A percentile compares a stretch with the other conserved stretches of the same genome.
phyloP scores from a whole-genome alignment of 2,888 invertebrate species.

The Diloba caeruleocephala region DNA sequence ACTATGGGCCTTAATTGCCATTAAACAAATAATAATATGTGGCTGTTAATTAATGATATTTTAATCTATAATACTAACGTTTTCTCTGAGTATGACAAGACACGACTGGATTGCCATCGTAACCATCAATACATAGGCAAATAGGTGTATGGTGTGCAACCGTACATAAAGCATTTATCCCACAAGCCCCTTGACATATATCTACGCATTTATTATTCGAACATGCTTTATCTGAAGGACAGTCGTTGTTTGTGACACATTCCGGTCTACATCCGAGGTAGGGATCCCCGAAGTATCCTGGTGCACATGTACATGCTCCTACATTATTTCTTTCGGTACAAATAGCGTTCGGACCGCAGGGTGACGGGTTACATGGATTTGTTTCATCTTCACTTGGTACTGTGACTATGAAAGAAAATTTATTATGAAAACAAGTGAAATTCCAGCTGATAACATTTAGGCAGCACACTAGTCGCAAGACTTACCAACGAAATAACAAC shows the following conservation, averaged over 20 bases:
- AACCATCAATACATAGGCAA: conserved; percentile 94
- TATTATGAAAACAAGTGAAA: conserved; percentile 1
- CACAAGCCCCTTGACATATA: conserved; percentile 95
- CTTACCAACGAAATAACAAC: conserved; percentile 89
- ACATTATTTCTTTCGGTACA: conserved; percentile 95
- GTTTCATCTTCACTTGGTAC: conserved; percentile 90
- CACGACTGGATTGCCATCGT: conserved; percentile 93
- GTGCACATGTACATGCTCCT: conserved; percentile 94
- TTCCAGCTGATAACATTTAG: neutral
- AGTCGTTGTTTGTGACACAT: conserved; percentile 95
- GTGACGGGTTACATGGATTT: conserved; percentile 95
- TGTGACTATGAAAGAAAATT: conserved; percentile 76
- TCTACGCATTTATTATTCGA: conserved; percentile 95
- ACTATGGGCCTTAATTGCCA: too few relatives aligned
- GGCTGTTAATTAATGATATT: too few relatives aligned
- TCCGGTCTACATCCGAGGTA: conserved; percentile 95
- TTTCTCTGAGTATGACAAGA: conserved; percentile 85
- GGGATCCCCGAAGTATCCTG: conserved; percentile 96
- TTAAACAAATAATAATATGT: too few relatives aligned
- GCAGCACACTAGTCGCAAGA: conserved; percentile 11
- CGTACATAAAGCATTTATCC: conserved; percentile 93
- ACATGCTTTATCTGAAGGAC: conserved; percentile 93
- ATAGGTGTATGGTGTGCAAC: conserved; percentile 95
- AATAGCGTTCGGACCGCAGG: conserved; percentile 95
- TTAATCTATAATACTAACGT: conserved; percentile 72